These are phyloP conservation scores for Pygoscelis adeliae DNA, from an alignment of 2,113 vertebrate genomes.

Conservation along the genomic window DNA sequence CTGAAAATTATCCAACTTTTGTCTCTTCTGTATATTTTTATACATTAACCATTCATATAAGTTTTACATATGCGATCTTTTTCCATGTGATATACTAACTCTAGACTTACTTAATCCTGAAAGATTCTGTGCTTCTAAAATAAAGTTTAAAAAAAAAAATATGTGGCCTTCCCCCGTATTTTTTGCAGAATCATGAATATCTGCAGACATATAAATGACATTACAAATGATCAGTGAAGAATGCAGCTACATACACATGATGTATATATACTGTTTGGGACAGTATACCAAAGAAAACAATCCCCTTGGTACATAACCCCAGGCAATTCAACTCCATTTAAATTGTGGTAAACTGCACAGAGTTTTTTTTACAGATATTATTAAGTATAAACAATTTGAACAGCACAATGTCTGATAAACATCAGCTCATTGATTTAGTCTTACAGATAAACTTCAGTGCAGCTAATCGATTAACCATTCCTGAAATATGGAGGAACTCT, in stretches of 20 bases:
- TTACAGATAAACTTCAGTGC: not conserved
- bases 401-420: not conserved
- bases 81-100: not conserved
- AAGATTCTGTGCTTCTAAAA: not conserved
- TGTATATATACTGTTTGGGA: not conserved
- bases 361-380: not conserved
- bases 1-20: not conserved
- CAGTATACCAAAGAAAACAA: not conserved
- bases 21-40: not conserved
- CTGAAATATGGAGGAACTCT: constrained; percentile 10
- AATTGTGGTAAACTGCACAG: not conserved
- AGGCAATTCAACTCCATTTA: not conserved
- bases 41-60: not conserved
- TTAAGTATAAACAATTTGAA: not conserved
- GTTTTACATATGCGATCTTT: not conserved
- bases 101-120: not conserved
- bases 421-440: not conserved
- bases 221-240: not conserved
- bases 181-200: not conserved
- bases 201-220: not conserved
- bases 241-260: not conserved
- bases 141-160: not conserved
- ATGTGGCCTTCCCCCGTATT: not conserved
- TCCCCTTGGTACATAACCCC: not conserved
- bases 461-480: not conserved